A percentile compares a stretch with the other conserved stretches of the same genome.
phyloP scores from a whole-genome alignment of 2,797 vertebrate species.

The Phrynocephalus guinanensis region DNA sequence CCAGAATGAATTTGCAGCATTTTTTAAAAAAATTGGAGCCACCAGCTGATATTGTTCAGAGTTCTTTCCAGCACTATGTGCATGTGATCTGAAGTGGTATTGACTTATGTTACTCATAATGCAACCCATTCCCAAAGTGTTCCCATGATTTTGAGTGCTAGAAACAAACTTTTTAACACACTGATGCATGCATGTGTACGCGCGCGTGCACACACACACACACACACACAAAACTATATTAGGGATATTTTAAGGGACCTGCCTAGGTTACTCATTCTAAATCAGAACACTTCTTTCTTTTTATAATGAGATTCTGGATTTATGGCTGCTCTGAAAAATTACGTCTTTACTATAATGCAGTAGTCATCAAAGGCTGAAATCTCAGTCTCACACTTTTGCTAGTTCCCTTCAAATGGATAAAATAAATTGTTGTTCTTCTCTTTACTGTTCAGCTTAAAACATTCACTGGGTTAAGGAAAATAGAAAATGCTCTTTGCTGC shows the following conservation, averaged over 20 bases:
- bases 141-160: constrained; percentile 36
- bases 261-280: constrained; percentile 29
- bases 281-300: constrained; percentile 27
- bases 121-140: background rate
- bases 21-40: too few relatives aligned
- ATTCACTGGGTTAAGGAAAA: constrained; percentile 20
- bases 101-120: background rate
- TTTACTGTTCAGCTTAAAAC: constrained; percentile 32
- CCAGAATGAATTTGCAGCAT: too few relatives aligned
- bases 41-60: too few relatives aligned
- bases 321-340: constrained; percentile 23
- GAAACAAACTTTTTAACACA: background rate
- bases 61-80: too few relatives aligned
- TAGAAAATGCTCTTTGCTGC: background rate
- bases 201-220: background rate
- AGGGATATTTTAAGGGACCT: constrained; percentile 22
- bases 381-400: constrained; percentile 1
- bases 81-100: background rate
- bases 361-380: constrained; percentile 18
- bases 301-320: constrained; percentile 33
- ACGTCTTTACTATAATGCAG: constrained; percentile 36
- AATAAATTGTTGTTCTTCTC: constrained; percentile 21
- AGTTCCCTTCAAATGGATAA: constrained; percentile 30
- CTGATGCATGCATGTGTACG: background rate
- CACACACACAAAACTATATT: constrained; percentile 2